These are phyloP conservation scores for Bufotes viridis DNA, from an alignment of 2,797 vertebrate genomes.

Conservation along the genomic window DNA sequence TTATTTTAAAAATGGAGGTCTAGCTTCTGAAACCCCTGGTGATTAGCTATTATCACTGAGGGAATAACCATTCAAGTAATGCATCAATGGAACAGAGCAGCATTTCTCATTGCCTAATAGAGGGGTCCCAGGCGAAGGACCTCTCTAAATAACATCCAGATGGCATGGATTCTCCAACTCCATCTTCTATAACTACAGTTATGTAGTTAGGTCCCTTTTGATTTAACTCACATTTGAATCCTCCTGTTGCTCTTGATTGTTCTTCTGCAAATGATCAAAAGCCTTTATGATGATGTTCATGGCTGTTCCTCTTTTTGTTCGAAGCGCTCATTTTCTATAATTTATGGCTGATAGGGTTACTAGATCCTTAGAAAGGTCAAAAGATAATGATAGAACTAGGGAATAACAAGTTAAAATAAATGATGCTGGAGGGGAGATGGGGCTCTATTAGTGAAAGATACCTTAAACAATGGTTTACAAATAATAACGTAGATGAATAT, in stretches of 20 bases:
- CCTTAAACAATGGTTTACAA: slow-evolving; percentile 32
- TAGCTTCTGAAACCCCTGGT: too few species aligned
- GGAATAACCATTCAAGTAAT: too few species aligned
- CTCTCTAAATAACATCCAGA: neutral
- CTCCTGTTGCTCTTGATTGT: slow-evolving; percentile 76
- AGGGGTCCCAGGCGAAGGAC: too few species aligned
- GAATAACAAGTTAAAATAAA: slow-evolving; percentile 10
- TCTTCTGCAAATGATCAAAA: slow-evolving; percentile 79
- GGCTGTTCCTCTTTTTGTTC: slow-evolving; percentile 72
- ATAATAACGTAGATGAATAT: neutral
- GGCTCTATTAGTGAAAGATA: neutral
- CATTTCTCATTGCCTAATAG: too few species aligned
- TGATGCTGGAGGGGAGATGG: slow-evolving; percentile 13
- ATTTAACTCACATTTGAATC: slow-evolving; percentile 70
- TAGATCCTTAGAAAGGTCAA: slow-evolving; percentile 38
- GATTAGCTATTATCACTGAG: too few species aligned
- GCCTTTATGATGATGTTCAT: slow-evolving; percentile 70
- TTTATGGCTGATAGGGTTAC: slow-evolving; percentile 69
- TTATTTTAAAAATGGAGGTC: too few species aligned
- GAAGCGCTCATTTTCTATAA: slow-evolving; percentile 80
- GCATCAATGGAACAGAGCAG: neutral
- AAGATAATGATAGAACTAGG: slow-evolving; percentile 47
- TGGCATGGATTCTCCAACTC: neutral
- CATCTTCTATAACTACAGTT: neutral
- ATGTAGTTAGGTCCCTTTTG: slow-evolving; percentile 51